phyloP scores from a whole-genome alignment of 2,113 vertebrate genomes.

The Pagrus major region DNA sequence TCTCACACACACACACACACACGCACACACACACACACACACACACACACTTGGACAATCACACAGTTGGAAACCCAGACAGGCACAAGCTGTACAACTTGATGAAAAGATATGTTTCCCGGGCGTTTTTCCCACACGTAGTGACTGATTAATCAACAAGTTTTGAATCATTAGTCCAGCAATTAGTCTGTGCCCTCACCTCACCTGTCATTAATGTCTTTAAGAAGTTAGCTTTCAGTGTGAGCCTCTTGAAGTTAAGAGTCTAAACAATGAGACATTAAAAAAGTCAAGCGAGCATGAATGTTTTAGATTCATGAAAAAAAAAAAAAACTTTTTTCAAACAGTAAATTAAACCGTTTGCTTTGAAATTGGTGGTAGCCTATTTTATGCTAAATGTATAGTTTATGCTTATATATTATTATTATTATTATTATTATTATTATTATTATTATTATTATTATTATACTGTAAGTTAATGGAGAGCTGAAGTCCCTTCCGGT shows the following conservation, averaged over 20 bases:
- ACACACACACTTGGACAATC: neutral
- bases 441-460: too few species aligned
- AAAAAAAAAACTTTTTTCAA: neutral
- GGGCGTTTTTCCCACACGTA: too few species aligned
- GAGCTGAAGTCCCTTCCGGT: too few species aligned
- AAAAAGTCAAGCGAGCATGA: neutral
- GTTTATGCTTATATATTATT: too few species aligned
- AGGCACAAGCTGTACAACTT: constrained; percentile 20
- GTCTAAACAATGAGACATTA: neutral
- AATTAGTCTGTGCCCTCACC: constrained; percentile 3
- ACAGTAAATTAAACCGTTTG: neutral
- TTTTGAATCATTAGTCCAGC: neutral
- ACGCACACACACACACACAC: constrained; percentile 10
- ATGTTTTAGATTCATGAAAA: neutral
- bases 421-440: too few species aligned
- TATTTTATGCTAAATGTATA: too few species aligned
- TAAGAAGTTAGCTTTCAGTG: neutral
- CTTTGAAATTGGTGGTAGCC: neutral
- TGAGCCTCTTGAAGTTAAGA: neutral
- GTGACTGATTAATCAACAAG: too few species aligned
- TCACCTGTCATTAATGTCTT: too few species aligned
- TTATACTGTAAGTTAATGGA: too few species aligned
- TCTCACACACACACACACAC: constrained; percentile 9
- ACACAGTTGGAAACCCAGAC: constrained; percentile 19
- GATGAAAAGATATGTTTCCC: constrained; percentile 40